These are phyloP conservation scores for Delphinus delphis DNA, from an alignment of 2,113 vertebrate species.

Conservation along the genomic window DNA sequence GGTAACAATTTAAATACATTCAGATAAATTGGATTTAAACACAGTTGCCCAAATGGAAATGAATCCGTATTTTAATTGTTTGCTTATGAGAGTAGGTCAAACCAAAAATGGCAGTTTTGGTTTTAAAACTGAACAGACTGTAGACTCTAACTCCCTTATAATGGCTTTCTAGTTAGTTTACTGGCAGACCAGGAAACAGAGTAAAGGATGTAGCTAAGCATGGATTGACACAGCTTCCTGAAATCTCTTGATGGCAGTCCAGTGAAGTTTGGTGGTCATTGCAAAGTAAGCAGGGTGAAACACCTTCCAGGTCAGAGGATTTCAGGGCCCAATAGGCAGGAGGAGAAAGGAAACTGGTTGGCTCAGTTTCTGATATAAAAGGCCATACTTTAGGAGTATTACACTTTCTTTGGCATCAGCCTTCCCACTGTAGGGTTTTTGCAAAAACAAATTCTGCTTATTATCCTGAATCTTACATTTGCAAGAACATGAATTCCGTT, in stretches of 20 bases:
- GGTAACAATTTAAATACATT: background rate
- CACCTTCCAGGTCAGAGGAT: background rate
- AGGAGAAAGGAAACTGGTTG: background rate
- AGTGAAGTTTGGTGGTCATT: background rate
- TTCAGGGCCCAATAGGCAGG: background rate
- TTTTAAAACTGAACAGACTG: background rate
- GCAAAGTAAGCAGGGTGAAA: background rate
- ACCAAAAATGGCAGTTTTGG: background rate
- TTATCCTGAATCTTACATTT: background rate
- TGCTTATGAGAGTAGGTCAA: background rate
- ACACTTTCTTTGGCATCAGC: background rate
- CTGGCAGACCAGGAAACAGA: background rate
- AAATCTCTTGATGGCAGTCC: fast-evolving
- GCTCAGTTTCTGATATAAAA: background rate
- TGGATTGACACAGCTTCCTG: background rate
- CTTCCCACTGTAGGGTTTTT: background rate
- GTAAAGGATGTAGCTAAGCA: background rate
- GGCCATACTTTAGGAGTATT: background rate
- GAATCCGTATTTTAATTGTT: background rate
- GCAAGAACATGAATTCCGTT: background rate
- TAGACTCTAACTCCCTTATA: background rate
- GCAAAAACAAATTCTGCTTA: background rate
- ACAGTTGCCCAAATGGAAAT: background rate
- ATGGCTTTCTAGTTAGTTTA: background rate
- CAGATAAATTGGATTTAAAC: background rate